Base-by-base conservation (phyloP, 2,797 vertebrate species). In the Pygocentrus nattereri region DNA sequence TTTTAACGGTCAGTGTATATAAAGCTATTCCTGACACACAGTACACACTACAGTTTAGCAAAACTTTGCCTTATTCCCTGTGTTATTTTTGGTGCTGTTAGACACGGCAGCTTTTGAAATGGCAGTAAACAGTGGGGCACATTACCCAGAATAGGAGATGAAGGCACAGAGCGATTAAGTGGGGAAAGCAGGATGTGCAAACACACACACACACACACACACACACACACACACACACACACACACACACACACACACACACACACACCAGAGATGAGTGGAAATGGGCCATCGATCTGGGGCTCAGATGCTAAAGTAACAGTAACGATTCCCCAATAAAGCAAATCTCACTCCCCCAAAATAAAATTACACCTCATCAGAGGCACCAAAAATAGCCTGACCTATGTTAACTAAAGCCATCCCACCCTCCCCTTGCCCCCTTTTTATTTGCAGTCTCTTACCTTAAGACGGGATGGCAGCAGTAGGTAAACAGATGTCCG, bases 131-230 rank as follows among this genome's bases (percentile, higher is more conserved):
- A 75, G 52, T 79, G 27, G 76, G 68, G 54, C 54, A 58, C 56
- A 84, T 78, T 64, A 83, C 62, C 78, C 56, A 64, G 41, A 71
- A 52, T 11, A 1, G 25, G 31, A 59, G 31, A 81, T 50, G 68
- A 12, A 79, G 30, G 5, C 6, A 13, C 19, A 76, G 13, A 49
- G 41, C 3, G 11, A 75, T 59, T 67, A 50, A 56, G 56, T 5
- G 15, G 21, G 31, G 31, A 70, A 21, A 8, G 11, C 67, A 62
- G 27, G 18, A 19, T 7, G 65, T 49, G 73, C 59, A 65, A 30
- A 82, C 73, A 62, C 67, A 59, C 27, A 71, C 72, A 59, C 62
- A 82, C 15, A 78, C 74, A 76, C 78, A 70, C 72, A 76, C 72
- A 47, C 34, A 44, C 56, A 74, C 19, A 52, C 31, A 44, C 56